Evolutionary conservation across 2,888 invertebrate genomes (phyloP), one percentile per base, ranked within the genome.

Genomic region (Margaritifera margaritifera): DNA sequence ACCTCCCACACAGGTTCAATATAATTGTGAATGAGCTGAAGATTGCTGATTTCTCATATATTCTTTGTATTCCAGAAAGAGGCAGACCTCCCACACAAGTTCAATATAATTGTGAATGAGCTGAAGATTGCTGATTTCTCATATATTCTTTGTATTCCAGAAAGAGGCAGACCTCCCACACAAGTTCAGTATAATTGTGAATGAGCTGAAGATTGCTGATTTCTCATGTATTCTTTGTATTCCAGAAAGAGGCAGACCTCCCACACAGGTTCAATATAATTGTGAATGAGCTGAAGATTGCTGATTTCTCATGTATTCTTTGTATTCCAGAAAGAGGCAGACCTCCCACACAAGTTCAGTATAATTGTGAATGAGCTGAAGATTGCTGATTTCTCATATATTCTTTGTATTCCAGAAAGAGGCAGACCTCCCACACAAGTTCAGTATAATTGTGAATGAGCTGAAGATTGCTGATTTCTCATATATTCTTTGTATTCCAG

Each of bases 201-300:
- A 85, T 42, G 91, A 91, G 74, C 78, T 91, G 53, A 83, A 85
- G 54, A 71, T 83, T 24, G 87, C 84, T 0, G 90, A 91, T n/a
- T n/a, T n/a, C n/a, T n/a, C n/a, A n/a, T n/a, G n/a, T n/a, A n/a
- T n/a, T n/a, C n/a, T n/a, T n/a, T n/a, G 59, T 42, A 55, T 59
- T 71, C 8, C 81, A 88, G 88, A 78, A 76, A 71, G 80, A 84
- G 55, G 86, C 85, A 59, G 86, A 86, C 58, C 84, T 88, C 71
- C 80, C 88, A n/a, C 88, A 90, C 74, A 80, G 89, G 42, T 90
- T 90, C 74, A 88, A 87, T 71, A 75, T 90, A 11, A 78, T 91
- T 4, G 77, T 91, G 19, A 83, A 85, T 42, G 91, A 91, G 74
- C 78, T 91, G 53, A 83, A 85, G 54, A 71, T 83, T 24, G 87